phyloP scores from a whole-genome alignment of 2,888 invertebrate species.

The Pseudanteris insignis region DNA sequence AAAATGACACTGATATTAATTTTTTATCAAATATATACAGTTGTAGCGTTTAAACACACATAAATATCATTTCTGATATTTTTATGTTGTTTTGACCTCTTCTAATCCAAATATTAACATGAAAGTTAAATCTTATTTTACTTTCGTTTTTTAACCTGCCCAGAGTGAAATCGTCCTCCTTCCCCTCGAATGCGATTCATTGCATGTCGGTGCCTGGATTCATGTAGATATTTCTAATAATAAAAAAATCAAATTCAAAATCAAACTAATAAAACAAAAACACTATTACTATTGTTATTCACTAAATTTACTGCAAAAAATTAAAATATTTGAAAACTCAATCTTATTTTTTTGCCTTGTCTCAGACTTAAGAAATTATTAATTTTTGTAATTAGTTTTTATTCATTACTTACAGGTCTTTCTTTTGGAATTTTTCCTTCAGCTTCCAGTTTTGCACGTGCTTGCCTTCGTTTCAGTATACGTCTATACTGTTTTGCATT shows the following conservation, averaged over 20 bases:
- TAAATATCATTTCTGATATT: constrained; percentile 12
- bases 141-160: constrained; percentile 67
- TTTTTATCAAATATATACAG: constrained; percentile 32
- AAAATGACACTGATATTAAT: constrained; percentile 34
- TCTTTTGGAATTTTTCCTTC: constrained; percentile 96
- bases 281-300: no score
- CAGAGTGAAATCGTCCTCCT: constrained; percentile 93
- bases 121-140: no score
- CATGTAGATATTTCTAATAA: constrained; percentile 94
- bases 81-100: no score
- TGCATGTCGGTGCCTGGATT: constrained; percentile 95
- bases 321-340: no score
- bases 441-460: constrained; percentile 93
- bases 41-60: background rate
- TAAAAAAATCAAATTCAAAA: no score
- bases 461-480: constrained; percentile 93
- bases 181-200: constrained; percentile 97
- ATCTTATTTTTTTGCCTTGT: no score
- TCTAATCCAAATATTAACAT: no score
- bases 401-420: constrained; percentile 82
- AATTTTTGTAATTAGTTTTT: no score
- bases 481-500: constrained; percentile 98
- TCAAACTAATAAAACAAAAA: no score
- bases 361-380: no score
- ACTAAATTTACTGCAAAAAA: no score